phyloP scores from a whole-genome alignment of 2,797 vertebrate species.

The Myotis daubentonii region DNA sequence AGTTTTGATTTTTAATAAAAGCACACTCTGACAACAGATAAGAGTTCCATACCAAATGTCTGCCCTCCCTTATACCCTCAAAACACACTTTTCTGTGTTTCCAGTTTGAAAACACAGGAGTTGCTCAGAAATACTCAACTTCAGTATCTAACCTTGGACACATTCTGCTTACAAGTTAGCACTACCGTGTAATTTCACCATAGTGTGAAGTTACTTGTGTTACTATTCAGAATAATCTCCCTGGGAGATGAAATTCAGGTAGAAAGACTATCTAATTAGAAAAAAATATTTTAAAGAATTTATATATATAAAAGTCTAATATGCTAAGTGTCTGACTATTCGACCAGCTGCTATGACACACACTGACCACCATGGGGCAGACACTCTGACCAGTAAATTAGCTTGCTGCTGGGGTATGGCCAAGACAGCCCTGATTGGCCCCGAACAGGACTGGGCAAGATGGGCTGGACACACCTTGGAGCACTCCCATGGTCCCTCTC shows the following conservation, averaged over 20 bases:
- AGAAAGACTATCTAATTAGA: conserved; percentile 28
- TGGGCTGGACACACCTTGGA: too few relatives aligned
- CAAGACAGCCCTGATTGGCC: too few relatives aligned
- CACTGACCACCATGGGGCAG: too few relatives aligned
- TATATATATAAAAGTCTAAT: too few relatives aligned
- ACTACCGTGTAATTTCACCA: neutral
- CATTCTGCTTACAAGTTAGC: neutral
- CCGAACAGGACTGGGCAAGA: too few relatives aligned
- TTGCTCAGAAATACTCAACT: neutral
- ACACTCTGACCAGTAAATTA: too few relatives aligned
- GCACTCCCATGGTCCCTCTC: too few relatives aligned
- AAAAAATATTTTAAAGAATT: neutral
- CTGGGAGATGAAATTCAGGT: conserved; percentile 44
- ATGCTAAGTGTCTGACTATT: too few relatives aligned
- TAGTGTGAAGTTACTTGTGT: neutral
- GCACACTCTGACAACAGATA: conserved; percentile 20
- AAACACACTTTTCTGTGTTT: conserved; percentile 26
- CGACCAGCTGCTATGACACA: too few relatives aligned
- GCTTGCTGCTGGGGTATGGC: too few relatives aligned
- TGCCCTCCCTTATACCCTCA: neutral
- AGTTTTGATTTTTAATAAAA: conserved; percentile 31
- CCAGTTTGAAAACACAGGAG: neutral
- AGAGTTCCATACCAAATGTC: neutral
- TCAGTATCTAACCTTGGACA: neutral
- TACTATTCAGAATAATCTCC: conserved; percentile 46